Percentiles rank a stretch among this genome's conserved stretches.
Conservation (phyloP, 2,888 invertebrate species). For the Cordylochernes scorpioides region DNA sequence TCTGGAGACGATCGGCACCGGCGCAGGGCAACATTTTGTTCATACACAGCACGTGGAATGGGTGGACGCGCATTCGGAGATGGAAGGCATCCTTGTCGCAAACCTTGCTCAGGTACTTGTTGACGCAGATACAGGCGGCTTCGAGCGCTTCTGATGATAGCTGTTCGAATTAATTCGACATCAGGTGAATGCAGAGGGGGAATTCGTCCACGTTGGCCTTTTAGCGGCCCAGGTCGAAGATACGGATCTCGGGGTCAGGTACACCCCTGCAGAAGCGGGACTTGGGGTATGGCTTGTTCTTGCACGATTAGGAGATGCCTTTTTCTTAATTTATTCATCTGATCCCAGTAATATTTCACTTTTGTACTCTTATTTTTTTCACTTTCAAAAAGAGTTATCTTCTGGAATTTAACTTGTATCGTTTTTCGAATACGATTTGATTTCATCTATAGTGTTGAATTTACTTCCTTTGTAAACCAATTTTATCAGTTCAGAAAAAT, state of each 20-base stretch:
- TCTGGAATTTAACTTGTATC: too few species aligned
- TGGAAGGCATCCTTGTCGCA: constrained; percentile 99
- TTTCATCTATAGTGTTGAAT: too few species aligned
- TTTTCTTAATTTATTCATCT: too few species aligned
- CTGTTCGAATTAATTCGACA: constrained; percentile 97
- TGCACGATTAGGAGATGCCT: too few species aligned
- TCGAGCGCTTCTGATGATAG: constrained; percentile 95
- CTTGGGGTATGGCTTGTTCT: constrained; percentile 99
- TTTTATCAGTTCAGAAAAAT: too few species aligned
- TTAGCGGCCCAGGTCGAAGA: constrained; percentile 96
- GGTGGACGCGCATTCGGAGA: constrained; percentile 73
- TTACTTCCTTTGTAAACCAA: too few species aligned
- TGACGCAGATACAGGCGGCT: constrained; percentile 96
- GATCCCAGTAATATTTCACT: too few species aligned
- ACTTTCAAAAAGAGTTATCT: too few species aligned
- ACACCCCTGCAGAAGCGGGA: constrained; percentile 99
- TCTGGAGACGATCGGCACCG: constrained; percentile 99
- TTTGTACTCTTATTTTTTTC: too few species aligned
- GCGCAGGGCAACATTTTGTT: constrained; percentile 99
- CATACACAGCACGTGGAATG: constrained; percentile 97
- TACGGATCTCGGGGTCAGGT: constrained; percentile 90
- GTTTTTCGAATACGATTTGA: too few species aligned
- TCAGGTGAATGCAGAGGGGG: constrained; percentile 88
- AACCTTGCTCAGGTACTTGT: constrained; percentile 92
- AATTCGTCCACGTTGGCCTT: constrained; percentile 91